phyloP scores from a whole-genome alignment of 2,888 invertebrate genomes.

The Rhimphoctona megacephalus region DNA sequence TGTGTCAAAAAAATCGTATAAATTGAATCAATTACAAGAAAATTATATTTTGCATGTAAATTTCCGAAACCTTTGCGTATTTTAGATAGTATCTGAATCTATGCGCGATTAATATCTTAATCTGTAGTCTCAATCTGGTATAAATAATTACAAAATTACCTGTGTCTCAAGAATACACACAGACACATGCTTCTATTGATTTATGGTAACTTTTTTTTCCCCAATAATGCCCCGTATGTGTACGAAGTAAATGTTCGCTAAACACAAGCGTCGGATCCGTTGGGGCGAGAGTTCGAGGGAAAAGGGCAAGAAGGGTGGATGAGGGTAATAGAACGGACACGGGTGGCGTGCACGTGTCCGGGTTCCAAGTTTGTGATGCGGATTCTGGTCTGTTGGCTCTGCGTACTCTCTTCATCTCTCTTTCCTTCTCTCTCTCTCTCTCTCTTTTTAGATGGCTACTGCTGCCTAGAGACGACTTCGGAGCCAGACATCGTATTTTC shows the following conservation, averaged over 20 bases:
- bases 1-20: background rate
- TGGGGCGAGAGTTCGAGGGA: slow-evolving; percentile 11
- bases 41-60: background rate
- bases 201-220: slow-evolving; percentile 20
- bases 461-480: slow-evolving; percentile 31
- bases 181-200: background rate
- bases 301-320: slow-evolving; percentile 29
- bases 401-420: slow-evolving; percentile 23
- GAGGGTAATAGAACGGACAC: slow-evolving; percentile 59
- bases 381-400: slow-evolving; percentile 58
- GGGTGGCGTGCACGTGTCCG: slow-evolving; percentile 69
- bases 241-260: slow-evolving; percentile 49
- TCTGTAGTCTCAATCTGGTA: background rate
- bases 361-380: slow-evolving; percentile 59
- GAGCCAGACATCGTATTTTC: slow-evolving; percentile 66
- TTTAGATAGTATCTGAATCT: background rate
- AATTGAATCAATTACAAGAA: background rate
- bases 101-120: background rate
- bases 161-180: background rate
- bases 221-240: slow-evolving; percentile 14
- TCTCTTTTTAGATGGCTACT: background rate
- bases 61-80: background rate
- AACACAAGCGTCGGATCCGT: slow-evolving; percentile 41
- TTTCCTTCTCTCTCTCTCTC: too few relatives aligned
- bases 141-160: slow-evolving; percentile 1